Base-by-base conservation (phyloP, 2,797 vertebrate species). In the Pseudomugil gertrudae region DNA sequence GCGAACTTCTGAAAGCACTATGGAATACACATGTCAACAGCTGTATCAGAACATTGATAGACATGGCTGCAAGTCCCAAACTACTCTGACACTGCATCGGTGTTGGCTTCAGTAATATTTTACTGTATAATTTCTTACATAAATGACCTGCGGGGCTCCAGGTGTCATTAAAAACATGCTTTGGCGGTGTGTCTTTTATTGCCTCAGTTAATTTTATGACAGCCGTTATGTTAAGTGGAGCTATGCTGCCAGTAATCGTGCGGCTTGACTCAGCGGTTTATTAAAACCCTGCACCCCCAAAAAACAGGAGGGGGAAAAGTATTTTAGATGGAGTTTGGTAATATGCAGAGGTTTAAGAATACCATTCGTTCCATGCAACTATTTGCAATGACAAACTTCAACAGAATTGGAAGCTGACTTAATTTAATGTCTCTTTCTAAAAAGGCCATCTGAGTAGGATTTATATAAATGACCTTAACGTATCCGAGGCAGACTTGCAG, bases 81-180 rank as follows among this genome's bases (percentile, higher is more conserved):
- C 33, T 57, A 23, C 15, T 27, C 38, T 57, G 40, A 30, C 32
- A 29, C 30, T 58, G 14, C 23, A 26, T 69, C 62, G 67, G 71
- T 70, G 77, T 60, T 79, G 80, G 76, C 85, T 89, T 89, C 75
- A 60, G 81, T 91, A 88, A 90, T 84, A 78, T 90, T 93, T 92
- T 87, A 93, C 82, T 80, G 73, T 88, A 91, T 92, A 89, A 90
- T 91, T 86, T 89, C 84, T 56, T 60, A 72, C 80, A 68, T 68
- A 88, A 92, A 90, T 90, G 91, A 91, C 90, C 90, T 84, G 71
- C 57, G 50, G 92, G 84, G 76, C 90, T 79, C 67, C 88, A 91
- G 90, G 90, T 92, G 87, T 91, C 90, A 91, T 92, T 91, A 90
- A 85, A 89, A 93, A 91, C 89, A 92, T 84, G 90, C 91, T 93